Evolutionary conservation across 2,797 vertebrate species (phyloP), one percentile per base, ranked within the genome.

Genomic region (Taeniopygia guttata): DNA sequence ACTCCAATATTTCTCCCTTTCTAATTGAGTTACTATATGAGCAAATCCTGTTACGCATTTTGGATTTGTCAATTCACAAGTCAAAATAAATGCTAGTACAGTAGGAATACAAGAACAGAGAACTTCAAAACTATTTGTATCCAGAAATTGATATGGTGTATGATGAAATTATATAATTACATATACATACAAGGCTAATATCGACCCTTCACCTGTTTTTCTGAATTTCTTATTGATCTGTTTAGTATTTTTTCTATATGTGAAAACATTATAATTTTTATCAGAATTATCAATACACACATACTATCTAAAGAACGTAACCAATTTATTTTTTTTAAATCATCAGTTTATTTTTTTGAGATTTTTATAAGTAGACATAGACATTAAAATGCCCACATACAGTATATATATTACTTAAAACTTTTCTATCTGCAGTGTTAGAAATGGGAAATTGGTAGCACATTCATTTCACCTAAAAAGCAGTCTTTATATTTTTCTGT

Each of bases 271-370:
- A n/a, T 26, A 72, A 51, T 22, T 16, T 79, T 73, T 32, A 38
- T 55, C 17, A 60, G 5, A 38, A 60, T n/a, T 46, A 42, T 43
- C 48, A 67, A 64, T 16, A 52, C 36, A 43, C 6, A 36, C 3
- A 14, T 27, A 23, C 3, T 46, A 23, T 26, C 23, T 36, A 59
- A 79, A 5, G 9, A 70, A 68, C 2, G 1, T 8, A 72, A 5
- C 1, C 0, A 42, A 42, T 38, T 38, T 42, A 46, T 59, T 56
- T 11, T 11, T 10, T 5, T 27, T 5, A 16, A 70, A 29, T 1
- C 0, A 20, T 12, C 7, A 46, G 34, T 43, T 43, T 45, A 14
- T 77, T 45, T 25, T 3, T 23, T 76, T 9, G 16, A 52, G 7
- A 48, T 14, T 70, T 82, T 74, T 46, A 2, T 45, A 9, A 45